Base-by-base conservation (phyloP, 2,888 invertebrate genomes). In the Diploptera punctata region DNA sequence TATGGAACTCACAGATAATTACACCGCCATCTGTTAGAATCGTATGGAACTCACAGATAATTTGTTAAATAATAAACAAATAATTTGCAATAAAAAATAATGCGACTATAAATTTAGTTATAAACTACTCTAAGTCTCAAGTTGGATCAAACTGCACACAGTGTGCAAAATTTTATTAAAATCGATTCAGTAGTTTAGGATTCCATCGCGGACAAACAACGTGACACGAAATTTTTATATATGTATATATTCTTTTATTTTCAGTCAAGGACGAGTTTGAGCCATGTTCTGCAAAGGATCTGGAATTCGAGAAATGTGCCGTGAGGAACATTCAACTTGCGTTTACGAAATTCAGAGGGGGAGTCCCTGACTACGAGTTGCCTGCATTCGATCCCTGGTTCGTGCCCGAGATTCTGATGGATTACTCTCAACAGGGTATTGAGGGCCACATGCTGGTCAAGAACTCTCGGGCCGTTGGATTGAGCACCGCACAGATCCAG, bases 241-340 rank as follows among this genome's bases (percentile, higher is more conserved):
- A n/a, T n/a, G n/a, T 10, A 33, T 33, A 33, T 7, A 33, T 10
- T 65, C 67, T 65, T 69, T 73, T 74, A 75, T 47, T 83, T 84
- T 21, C 81, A 88, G 88, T 81, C n/a, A n/a, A n/a, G 9, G 84
- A 85, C 70, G 86, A 86, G 77, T 79, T 89, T 0, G 86, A 87
- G 76, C 82, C 86, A 68, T 90, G 90, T 78, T 82, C 84, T 65
- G 83, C 87, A 74, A 84, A 85, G 77, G 74, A 75, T 19, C 83
- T 84, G n/a, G 86, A 89, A 57, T 82, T 88, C 13, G 88, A 88
- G 77, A 86, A 87, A 67, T 90, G 90, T 77, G 80, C 90, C 31
- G 82, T 84, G 71, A 86, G 87, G 16, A 86, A 87, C 1, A 83
- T 89, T 2, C 85, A 87, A 78, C 79, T 82, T 16, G 85, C 87